Evolutionary conservation across 2,113 vertebrate species (phyloP).

Genomic region (Xyrauchen texanus): DNA sequence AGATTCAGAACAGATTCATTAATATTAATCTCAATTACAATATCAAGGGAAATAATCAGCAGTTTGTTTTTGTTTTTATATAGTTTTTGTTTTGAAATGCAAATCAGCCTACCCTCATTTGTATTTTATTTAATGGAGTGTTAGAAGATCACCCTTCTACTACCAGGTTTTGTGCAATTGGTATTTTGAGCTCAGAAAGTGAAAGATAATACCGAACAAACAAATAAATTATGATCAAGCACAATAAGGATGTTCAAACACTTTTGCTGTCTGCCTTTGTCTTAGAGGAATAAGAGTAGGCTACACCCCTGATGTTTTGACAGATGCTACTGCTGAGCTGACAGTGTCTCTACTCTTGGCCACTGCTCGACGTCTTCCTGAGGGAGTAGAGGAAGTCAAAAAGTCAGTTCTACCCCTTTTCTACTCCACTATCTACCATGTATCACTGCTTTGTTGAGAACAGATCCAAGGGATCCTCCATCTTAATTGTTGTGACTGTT

Average conservation of each 20-base stretch:
- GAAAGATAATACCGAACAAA: background rate
- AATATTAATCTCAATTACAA: too few relatives aligned
- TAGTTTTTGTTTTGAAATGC: too few relatives aligned
- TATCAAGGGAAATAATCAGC: too few relatives aligned
- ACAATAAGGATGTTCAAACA: background rate
- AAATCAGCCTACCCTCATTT: too few relatives aligned
- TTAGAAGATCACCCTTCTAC: too few relatives aligned
- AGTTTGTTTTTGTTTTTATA: too few relatives aligned
- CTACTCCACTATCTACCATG: background rate
- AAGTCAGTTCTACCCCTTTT: slow-evolving; percentile 52
- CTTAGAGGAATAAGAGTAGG: slow-evolving; percentile 78
- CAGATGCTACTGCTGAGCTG: slow-evolving; percentile 73
- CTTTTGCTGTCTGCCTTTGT: background rate
- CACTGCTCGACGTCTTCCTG: slow-evolving; percentile 75
- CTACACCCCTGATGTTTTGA: slow-evolving; percentile 72
- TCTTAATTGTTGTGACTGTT: too few relatives aligned
- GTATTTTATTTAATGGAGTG: too few relatives aligned
- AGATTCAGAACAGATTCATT: too few relatives aligned
- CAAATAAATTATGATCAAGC: background rate
- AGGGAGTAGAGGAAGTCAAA: slow-evolving; percentile 73
- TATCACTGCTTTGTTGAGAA: background rate
- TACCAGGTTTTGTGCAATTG: too few relatives aligned
- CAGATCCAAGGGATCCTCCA: background rate
- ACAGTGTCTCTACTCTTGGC: slow-evolving; percentile 76
- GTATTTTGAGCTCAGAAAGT: too few relatives aligned